These are phyloP conservation scores for silkworm (Bombyx mori) DNA, from an alignment of 1,140 invertebrate genomes.

Conservation along the genomic window DNA sequence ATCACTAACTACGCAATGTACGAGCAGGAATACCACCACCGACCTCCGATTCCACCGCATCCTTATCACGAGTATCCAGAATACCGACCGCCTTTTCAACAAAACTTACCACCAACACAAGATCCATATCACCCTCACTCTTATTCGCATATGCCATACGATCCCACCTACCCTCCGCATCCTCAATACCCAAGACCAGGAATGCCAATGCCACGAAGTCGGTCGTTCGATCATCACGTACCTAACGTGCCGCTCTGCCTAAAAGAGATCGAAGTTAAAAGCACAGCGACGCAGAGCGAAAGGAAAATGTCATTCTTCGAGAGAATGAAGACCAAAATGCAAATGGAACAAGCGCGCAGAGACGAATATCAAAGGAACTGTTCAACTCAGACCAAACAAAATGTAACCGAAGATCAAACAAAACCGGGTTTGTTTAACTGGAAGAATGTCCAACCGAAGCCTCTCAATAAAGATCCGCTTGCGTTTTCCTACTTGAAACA, in stretches of 20 bases:
- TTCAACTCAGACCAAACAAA: slow-evolving; percentile 18
- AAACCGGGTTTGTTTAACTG: slow-evolving; percentile 32
- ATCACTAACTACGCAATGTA: slow-evolving; percentile 45
- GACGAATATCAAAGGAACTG: slow-evolving; percentile 12
- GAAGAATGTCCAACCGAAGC: slow-evolving; percentile 35
- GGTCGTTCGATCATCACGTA: slow-evolving; percentile 21
- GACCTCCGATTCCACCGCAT: slow-evolving; percentile 22
- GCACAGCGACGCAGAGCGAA: slow-evolving; percentile 49
- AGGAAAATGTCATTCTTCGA: slow-evolving; percentile 40
- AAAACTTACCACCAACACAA: slow-evolving; percentile 2
- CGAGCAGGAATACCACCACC: slow-evolving; percentile 34
- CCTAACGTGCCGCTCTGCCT: slow-evolving; percentile 49
- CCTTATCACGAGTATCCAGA: slow-evolving; percentile 7
- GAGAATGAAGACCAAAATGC: slow-evolving; percentile 35
- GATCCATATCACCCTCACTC: slow-evolving; percentile 5
- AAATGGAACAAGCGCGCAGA: slow-evolving; percentile 2
- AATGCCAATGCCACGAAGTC: no score
- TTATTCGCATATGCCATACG: slow-evolving; percentile 8
- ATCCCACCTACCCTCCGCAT: slow-evolving; percentile 24
- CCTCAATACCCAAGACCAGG: slow-evolving; percentile 5
- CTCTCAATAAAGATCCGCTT: slow-evolving; percentile 24
- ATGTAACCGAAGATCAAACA: slow-evolving; percentile 3
- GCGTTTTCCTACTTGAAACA: slow-evolving; percentile 34
- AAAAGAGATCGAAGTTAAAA: slow-evolving; percentile 62
- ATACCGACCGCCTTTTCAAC: slow-evolving; percentile 12